Conservation (phyloP, 1,140 invertebrate genomes). For the Drosophila prosaltans region DNA sequence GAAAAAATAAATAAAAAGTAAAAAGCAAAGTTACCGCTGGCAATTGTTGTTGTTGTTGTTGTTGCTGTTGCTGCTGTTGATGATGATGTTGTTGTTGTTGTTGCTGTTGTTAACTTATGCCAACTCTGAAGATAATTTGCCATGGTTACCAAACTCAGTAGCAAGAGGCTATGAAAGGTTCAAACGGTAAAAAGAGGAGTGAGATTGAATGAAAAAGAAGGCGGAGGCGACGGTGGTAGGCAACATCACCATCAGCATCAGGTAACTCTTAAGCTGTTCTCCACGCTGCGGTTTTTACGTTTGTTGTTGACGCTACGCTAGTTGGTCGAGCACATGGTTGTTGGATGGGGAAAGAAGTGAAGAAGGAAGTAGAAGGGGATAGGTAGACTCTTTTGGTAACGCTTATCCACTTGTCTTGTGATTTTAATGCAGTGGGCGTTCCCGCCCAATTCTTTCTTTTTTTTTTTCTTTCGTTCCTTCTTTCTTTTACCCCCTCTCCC, state of each 20-base stretch:
- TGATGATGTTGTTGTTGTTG: slow-evolving; percentile 34
- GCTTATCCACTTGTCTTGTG: slow-evolving; percentile 79
- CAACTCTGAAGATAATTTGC: slow-evolving; percentile 77
- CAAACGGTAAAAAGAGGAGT: slow-evolving; percentile 14
- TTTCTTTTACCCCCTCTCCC: neutral
- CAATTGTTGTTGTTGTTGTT: slow-evolving; percentile 37
- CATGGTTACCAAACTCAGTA: slow-evolving; percentile 68
- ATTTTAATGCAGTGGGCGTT: slow-evolving; percentile 75
- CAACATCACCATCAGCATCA: slow-evolving; percentile 45
- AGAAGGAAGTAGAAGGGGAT: neutral
- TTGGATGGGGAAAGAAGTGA: neutral
- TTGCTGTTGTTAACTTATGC: slow-evolving; percentile 72
- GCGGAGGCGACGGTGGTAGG: neutral
- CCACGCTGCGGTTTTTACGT: slow-evolving; percentile 70
- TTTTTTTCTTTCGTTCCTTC: neutral
- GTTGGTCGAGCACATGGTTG: slow-evolving; percentile 5
- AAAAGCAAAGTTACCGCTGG: slow-evolving; percentile 29
- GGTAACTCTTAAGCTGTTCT: slow-evolving; percentile 72
- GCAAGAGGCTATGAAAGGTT: slow-evolving; percentile 54
- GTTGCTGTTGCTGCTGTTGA: slow-evolving; percentile 35
- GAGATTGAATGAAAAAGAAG: neutral
- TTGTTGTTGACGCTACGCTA: slow-evolving; percentile 63
- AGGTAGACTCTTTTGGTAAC: slow-evolving; percentile 63
- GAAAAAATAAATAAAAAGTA: slow-evolving; percentile 54
- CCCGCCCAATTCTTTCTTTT: slow-evolving; percentile 4